These are phyloP conservation scores for Netelia fuscicornis DNA, from an alignment of 2,888 invertebrate genomes.

Conservation along the genomic window DNA sequence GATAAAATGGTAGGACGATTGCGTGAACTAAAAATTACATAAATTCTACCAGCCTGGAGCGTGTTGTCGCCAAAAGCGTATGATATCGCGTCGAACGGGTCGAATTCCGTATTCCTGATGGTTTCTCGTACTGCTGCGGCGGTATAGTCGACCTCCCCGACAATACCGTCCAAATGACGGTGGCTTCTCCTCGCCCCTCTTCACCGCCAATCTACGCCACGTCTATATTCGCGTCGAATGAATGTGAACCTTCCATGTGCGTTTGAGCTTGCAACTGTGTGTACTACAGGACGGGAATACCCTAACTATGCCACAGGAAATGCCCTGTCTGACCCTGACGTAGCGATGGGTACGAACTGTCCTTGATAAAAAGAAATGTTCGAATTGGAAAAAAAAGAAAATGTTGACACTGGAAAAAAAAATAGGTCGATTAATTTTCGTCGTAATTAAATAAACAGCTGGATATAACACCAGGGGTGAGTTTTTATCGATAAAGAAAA, in stretches of 20 bases:
- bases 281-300: conserved; percentile 35
- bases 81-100: conserved; percentile 67
- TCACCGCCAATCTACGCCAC: conserved; percentile 37
- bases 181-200: conserved; percentile 70
- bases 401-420: no score
- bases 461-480: no score
- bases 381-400: background rate
- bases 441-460: no score
- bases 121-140: conserved; percentile 44
- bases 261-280: conserved; percentile 61
- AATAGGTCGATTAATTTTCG: no score
- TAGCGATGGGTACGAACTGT: conserved; percentile 77
- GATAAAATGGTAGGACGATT: conserved; percentile 40
- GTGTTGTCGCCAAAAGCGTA: conserved; percentile 37
- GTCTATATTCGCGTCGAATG: conserved; percentile 51
- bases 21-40: conserved; percentile 64
- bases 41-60: conserved; percentile 54
- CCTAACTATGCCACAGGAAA: conserved; percentile 77
- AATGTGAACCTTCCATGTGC: conserved; percentile 52
- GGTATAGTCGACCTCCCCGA: conserved; percentile 77
- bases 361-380: background rate
- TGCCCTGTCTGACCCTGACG: conserved; percentile 77
- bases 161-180: conserved; percentile 83
- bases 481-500: no score
- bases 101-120: conserved; percentile 82